These are phyloP conservation scores for Rotaria magnacalcarata DNA, from an alignment of 2,888 invertebrate genomes.

Conservation along the genomic window DNA sequence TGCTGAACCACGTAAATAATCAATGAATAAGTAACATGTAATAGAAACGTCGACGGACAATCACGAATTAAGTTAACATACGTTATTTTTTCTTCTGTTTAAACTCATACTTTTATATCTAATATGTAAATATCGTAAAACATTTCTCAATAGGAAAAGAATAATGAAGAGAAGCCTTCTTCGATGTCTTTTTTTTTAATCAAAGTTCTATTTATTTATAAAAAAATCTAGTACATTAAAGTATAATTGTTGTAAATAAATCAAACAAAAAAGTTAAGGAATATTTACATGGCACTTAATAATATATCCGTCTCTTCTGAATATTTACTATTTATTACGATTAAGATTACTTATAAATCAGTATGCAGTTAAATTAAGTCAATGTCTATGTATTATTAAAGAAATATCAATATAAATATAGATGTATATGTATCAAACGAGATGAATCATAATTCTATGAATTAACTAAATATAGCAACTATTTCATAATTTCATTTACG, in stretches of 20 bases:
- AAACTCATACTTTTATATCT: background rate
- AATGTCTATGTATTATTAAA: too few species aligned
- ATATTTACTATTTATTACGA: too few species aligned
- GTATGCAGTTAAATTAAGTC: too few species aligned
- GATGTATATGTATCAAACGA: background rate
- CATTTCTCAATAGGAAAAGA: background rate
- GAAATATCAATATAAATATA: too few species aligned
- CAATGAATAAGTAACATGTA: background rate
- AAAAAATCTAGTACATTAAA: background rate
- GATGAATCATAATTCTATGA: background rate
- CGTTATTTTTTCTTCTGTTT: background rate
- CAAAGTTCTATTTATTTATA: background rate
- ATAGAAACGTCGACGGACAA: background rate
- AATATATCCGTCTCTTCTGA: too few species aligned
- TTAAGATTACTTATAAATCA: too few species aligned
- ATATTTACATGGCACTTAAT: too few species aligned
- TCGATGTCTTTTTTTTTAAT: background rate
- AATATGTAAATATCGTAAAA: too few species aligned
- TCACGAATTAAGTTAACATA: background rate
- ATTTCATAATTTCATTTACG: background rate
- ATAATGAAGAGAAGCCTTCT: conserved; percentile 7
- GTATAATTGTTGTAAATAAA: too few species aligned
- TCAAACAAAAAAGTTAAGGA: too few species aligned
- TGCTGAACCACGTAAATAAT: conserved; percentile 6
- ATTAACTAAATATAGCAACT: background rate